Evolutionary conservation across 2,888 invertebrate genomes (phyloP), one percentile per base, ranked within the genome.

Genomic region (Luperina testacea): DNA sequence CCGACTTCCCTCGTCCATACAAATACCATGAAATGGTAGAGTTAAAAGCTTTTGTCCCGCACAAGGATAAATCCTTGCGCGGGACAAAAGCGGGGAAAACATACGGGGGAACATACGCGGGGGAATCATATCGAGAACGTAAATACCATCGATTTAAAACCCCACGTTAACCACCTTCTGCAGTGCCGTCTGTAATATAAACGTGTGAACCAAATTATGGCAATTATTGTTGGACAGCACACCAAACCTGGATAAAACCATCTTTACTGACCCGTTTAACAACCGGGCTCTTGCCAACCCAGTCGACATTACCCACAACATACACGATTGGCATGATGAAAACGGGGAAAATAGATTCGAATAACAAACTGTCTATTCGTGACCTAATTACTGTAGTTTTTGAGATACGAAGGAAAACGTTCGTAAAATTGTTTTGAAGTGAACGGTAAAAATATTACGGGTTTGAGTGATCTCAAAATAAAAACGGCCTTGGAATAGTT

Each of bases 381-480:
- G 77, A 68, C 78, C 85, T 85, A 78, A 87, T 81, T 80, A 74
- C 65, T 51, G 51, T 57, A 75, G n/a, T 48, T 74, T 79, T 76
- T 48, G 59, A 76, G 72, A 73, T 78, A 82, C 70, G 63, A 64
- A 71, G 53, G 48, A 87, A 84, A 80, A 72, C 51, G 57, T 76
- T 68, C 72, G 77, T 75, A 73, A 84, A 79, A 78, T 76, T 77
- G 65, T 87, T 78, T 83, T 83, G 64, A 77, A 75, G 68, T 80
- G 80, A 87, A 80, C 87, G 73, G 65, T 76, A 61, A 78, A 87
- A 80, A 79, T 80, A 84, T 75, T 69, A 70, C 73, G 73, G 32
- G 32, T 77, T 77, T 75, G 75, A 79, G 61, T 83, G 68, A 79
- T 77, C 80, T 80, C 67, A 72, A 85, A 85, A 84, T 84, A 82